Evolutionary conservation across 2,888 invertebrate species (phyloP), one percentile per base, ranked within the genome.

Genomic region (Ophonus ardosiacus): DNA sequence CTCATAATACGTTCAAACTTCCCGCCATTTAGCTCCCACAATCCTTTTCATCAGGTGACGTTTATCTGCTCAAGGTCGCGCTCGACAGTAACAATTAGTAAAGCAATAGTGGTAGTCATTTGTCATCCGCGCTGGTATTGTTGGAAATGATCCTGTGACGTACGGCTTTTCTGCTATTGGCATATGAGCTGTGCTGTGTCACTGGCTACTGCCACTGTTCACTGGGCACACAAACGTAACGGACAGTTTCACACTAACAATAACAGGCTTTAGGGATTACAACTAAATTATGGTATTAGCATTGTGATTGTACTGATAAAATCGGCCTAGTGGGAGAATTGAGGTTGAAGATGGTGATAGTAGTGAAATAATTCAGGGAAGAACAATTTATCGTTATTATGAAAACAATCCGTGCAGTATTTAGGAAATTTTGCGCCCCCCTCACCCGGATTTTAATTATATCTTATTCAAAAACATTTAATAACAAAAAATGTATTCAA

Each of bases 81-180:
- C 43, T 8, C 21, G 71, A 43, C 57, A 57, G 56, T 78, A 78
- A 78, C 78, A 78, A 78, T 78, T 78, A 78, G 56, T 57, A 24
- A 78, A 31, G 51, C 43, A 74, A 74, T 51, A 57, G 57, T 57
- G 7, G 13, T 18, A 57, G 57, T 43, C 78, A 78, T 78, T 78
- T 78, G 78, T 78, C 78, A 78, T 78, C 57, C 24, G n/a, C 7
- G 78, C 15, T 10, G 57, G 31, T 31, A 81, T 81, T 81, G 71
- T 81, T 56, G 24, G 8, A 24, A 81, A 81, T 68, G 65, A 81
- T 71, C 24, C 15, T 21, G 81, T 81, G 81, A 81, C 71, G 57
- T 56, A 81, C 57, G 71, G 68, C 81, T 71, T 65, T 81, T 81
- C 81, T 81, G 81, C 31, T 68, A 81, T 81, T 81, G 81, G 81